A percentile compares a stretch with the other conserved stretches of the same genome.
phyloP scores from a whole-genome alignment of 2,797 vertebrate species.

The Leuciscus waleckii region DNA sequence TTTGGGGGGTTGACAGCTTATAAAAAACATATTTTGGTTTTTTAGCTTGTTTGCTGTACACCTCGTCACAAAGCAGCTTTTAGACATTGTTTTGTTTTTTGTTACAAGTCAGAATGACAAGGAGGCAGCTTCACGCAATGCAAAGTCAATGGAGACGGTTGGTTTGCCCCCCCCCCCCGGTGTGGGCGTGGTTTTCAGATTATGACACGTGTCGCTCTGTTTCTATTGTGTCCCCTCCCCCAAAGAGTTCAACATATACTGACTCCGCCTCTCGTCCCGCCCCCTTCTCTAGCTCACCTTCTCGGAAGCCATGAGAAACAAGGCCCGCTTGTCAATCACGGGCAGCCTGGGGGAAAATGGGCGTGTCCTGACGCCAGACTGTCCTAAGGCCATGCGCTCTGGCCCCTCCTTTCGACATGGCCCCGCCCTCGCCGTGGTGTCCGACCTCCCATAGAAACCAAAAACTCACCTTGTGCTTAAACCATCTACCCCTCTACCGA shows the following conservation, averaged over 20 bases:
- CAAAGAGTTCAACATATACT: constrained; percentile 55
- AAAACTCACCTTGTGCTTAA: constrained; percentile 98
- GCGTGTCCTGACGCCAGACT: constrained; percentile 94
- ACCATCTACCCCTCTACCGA: constrained; percentile 41
- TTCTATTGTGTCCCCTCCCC: constrained; percentile 18
- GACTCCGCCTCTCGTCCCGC: constrained; percentile 64
- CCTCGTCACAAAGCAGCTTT: too few species aligned
- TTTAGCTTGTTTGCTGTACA: too few species aligned
- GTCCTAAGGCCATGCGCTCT: constrained; percentile 93
- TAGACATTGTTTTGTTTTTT: too few species aligned
- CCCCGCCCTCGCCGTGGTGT: constrained; percentile 96
- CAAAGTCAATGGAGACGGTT: too few species aligned
- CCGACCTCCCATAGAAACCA: constrained; percentile 99
- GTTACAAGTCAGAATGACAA: too few species aligned
- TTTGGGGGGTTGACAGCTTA: too few species aligned
- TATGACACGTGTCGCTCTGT: too few species aligned
- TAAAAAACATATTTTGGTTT: too few species aligned
- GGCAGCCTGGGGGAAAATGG: constrained; percentile 97
- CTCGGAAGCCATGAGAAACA: constrained; percentile 99
- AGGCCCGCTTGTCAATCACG: constrained; percentile 98
- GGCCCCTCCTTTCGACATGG: constrained; percentile 92
- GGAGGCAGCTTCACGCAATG: too few species aligned
- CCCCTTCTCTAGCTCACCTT: constrained; percentile 89
- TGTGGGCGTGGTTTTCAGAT: too few species aligned
- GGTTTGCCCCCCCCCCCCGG: too few species aligned